Evolutionary conservation across 2,113 vertebrate genomes (phyloP), one percentile per base, ranked within the genome.

Genomic region (Tursiops truncatus): DNA sequence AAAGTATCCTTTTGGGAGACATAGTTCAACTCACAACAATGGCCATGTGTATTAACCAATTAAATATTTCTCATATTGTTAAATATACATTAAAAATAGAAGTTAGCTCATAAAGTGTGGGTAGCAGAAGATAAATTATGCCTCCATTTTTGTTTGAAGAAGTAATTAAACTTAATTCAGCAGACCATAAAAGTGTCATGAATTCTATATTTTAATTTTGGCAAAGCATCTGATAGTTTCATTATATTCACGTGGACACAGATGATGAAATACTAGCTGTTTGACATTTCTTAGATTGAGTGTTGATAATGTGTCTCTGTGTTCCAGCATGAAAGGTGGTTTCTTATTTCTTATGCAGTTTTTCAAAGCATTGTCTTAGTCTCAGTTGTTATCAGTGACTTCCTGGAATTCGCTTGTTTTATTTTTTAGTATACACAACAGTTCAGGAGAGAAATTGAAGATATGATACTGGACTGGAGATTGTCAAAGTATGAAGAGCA

Each of bases 141-240:
- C 80, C 25, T 77, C 21, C 26, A 41, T 83, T 89, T 92, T 94
- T 94, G 15, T 91, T 96, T 68, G 15, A 41, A 81, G 70, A 85
- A 53, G 31, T 67, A 84, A 77, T 92, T 67, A 91, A 93, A 77
- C 10, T 63, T 83, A 94, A 79, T 63, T 81, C 58, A 90, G 12
- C 63, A 79, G 53, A 44, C 53, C 65, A 6, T 89, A 58, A 79
- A 94, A 31, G 56, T 89, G 67, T 87, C 25, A 63, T 85, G 53
- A 74, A 87, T 76, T 76, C 53, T 93, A 0, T 93, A 20, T 95
- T 76, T 87, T 80, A 96, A 93, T 89, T 84, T 89, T 90, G 53
- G 50, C 36, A 92, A 50, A 94, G 33, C 58, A 44, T 85, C 38
- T 86, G 7, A 62, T 83, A 53, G 25, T 85, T 77, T 68, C 83